Conservation (phyloP, 2,888 invertebrate species). For the Andrena minutula region DNA sequence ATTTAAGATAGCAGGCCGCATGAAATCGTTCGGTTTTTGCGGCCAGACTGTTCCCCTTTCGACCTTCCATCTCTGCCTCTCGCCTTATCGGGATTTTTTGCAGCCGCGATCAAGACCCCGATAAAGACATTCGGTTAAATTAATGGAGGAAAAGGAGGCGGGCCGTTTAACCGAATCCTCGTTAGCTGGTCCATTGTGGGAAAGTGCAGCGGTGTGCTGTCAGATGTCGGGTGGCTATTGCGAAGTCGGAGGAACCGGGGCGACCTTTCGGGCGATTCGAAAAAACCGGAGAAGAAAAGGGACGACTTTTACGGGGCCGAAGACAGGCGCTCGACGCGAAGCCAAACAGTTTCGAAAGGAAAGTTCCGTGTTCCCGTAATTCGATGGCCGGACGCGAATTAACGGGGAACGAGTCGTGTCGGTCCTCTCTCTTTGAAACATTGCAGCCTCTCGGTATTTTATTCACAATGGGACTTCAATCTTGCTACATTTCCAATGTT, state of each 20-base stretch:
- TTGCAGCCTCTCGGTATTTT: not conserved
- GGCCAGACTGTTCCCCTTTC: not conserved
- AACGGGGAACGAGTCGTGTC: constrained; percentile 11
- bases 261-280: not conserved
- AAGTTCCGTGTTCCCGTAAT: constrained; percentile 35
- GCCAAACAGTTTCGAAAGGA: constrained; percentile 29
- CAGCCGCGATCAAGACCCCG: not conserved
- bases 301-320: constrained; percentile 10
- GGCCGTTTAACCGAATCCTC: constrained; percentile 33
- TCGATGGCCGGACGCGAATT: constrained; percentile 38
- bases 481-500: no score
- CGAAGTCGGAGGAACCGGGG: constrained; percentile 3
- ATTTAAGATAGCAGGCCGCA: not conserved
- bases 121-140: constrained; percentile 28
- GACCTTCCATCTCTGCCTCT: not conserved
- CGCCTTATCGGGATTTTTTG: constrained; percentile 14
- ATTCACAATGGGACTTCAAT: not conserved
- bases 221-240: constrained; percentile 17
- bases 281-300: not conserved
- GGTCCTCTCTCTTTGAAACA: not conserved
- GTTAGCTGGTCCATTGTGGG: constrained; percentile 41
- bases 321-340: constrained; percentile 13
- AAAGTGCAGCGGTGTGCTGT: constrained; percentile 24
- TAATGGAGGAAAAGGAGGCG: constrained; percentile 26
- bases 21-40: not conserved